phyloP scores from a whole-genome alignment of 2,888 invertebrate genomes.

The Mythimna pallens region DNA sequence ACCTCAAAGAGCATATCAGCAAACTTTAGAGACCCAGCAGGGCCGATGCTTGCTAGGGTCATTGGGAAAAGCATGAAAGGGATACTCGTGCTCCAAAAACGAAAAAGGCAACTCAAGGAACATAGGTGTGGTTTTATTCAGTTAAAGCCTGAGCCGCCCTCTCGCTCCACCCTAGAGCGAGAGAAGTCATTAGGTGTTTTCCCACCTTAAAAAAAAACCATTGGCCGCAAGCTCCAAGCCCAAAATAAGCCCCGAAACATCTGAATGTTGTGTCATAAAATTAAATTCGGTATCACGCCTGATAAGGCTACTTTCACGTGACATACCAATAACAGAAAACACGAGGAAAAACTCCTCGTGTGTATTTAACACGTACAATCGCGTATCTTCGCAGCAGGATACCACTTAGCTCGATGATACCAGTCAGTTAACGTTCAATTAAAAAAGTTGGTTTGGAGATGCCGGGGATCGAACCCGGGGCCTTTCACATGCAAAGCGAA shows the following conservation, averaged over 20 bases:
- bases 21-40: too few relatives aligned
- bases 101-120: too few relatives aligned
- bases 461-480: slow-evolving; percentile 99
- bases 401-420: slow-evolving; percentile 23
- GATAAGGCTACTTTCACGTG: slow-evolving; percentile 20
- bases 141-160: too few relatives aligned
- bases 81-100: too few relatives aligned
- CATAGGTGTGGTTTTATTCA: too few relatives aligned
- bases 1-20: too few relatives aligned
- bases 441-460: slow-evolving; percentile 91
- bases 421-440: neutral
- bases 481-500: slow-evolving; percentile 99
- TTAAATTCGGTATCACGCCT: slow-evolving; percentile 13
- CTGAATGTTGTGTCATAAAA: slow-evolving; percentile 42
- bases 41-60: too few relatives aligned
- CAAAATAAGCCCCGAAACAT: slow-evolving; percentile 18
- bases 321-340: slow-evolving; percentile 26
- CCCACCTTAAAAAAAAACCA: too few relatives aligned
- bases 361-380: neutral
- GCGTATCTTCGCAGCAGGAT: slow-evolving; percentile 32
- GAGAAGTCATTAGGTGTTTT: too few relatives aligned
- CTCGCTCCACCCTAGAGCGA: too few relatives aligned
- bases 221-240: neutral
- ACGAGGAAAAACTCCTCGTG: slow-evolving; percentile 1
- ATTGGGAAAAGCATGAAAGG: too few relatives aligned